Base-by-base conservation (phyloP, 2,113 vertebrate genomes). In the Tychaedon coryphoeus region DNA sequence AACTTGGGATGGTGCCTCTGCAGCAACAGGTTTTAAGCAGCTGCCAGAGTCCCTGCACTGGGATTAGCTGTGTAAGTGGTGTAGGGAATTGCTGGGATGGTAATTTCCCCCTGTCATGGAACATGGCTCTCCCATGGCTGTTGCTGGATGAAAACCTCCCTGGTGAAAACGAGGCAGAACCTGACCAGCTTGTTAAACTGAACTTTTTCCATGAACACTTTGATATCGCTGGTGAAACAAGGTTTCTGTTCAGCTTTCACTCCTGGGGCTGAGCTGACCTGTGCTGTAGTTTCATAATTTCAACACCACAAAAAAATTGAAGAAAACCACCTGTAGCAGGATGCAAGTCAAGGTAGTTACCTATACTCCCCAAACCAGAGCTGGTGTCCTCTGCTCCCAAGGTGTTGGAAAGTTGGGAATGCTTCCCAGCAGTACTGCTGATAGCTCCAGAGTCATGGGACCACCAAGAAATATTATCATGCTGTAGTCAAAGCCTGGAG, bases 121-220 rank as follows among this genome's bases (percentile, higher is more conserved):
- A 8, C n/a, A 0, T 29, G 14, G 0, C 58, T 85, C 24, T 36
- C 61, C 73, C 12, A 2, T 29, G 19, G 40, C 25, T 74, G 0
- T 24, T 61, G 56, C 58, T 83, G 73, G 51, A 13, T 25, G 10
- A 72, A 85, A 92, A 26, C 15, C 50, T 95, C 50, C 28, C 34
- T 20, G 7, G 6, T 70, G 28, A 58, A 62, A 93, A 82, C 8
- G 23, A 96, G 74, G 67, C 70, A 93, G 64, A 97, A 95, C 91
- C 94, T 64, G 88, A 95, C 38, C 80, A 79, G 77, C 92, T 96
- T 42, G 83, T 87, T 90, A 64, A 78, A 19, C 88, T 36, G 38
- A 16, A 5, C 42, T 61, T 71, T 81, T 60, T 53, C 60, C 80
- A 10, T 9, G 5, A 50, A 31, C 17, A 6, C 48, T 79, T 56